Base-by-base conservation (phyloP, 2,888 invertebrate species). In the Athalia circularis region DNA sequence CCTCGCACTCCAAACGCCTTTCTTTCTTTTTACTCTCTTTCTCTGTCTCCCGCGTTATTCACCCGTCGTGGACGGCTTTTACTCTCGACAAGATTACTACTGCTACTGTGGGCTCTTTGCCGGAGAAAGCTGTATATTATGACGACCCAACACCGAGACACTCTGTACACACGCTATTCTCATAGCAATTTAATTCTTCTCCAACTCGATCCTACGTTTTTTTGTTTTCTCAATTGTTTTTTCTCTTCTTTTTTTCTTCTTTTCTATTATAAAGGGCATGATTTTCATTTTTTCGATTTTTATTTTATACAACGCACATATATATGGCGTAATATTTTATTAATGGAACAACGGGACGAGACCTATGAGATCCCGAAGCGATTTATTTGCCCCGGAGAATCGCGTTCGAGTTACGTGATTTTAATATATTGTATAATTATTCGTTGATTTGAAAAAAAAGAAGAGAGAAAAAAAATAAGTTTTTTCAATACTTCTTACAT, bases 81-180 rank as follows among this genome's bases (percentile, higher is more conserved):
- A 68, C 54, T 43, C n/a, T 43, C 4, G 13, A 43, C 43, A 43
- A n/a, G 54, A n/a, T 67, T 82, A 84, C 85, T 83, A 89, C 90
- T 90, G 89, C 90, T 89, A 89, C 90, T 90, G 88, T 90, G 89
- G 86, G 88, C 88, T 84, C 80, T 65, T 81, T 79, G 79, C 74
- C 80, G 85, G 88, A 86, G 87, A 88, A 88, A 88, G 87, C 88
- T 84, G 83, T 72, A 82, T 80, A 29, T 29, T 29, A 29, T 81
- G 83, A 85, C 86, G 83, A 54, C 6, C 11, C 9, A 54, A 5
- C 54, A 9, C 0, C 54, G 54, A 29, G 29, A 29, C 29, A 29
- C 6, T 54, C 0, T 54, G 2, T 7, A 7, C 4, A 11, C 7
- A n/a, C 54, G 7, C 5, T 29, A 29, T 7, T 54, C 54, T 11